Evolutionary conservation across 2,888 invertebrate species (phyloP).

Genomic region (Ptilodon capucinus): DNA sequence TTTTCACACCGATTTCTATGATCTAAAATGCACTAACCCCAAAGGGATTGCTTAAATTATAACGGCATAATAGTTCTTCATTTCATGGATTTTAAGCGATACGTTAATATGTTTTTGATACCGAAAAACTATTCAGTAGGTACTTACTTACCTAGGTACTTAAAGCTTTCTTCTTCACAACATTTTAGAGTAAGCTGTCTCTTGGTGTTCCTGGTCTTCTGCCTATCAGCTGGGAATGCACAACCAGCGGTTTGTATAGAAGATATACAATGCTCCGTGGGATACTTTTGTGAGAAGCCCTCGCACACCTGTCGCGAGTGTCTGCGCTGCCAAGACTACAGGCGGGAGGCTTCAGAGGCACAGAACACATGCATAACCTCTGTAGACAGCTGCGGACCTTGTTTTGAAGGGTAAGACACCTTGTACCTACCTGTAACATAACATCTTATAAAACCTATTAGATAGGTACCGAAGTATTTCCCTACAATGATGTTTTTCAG

Average conservation of each 20-base stretch:
- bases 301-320: constrained; percentile 47
- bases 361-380: constrained; percentile 11
- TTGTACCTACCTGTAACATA: too few species aligned
- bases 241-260: constrained; percentile 39
- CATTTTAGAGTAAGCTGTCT: neutral
- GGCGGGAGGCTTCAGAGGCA: constrained; percentile 30
- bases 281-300: constrained; percentile 48
- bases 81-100: too few species aligned
- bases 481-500: too few species aligned
- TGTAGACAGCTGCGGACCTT: constrained; percentile 18
- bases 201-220: neutral
- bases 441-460: too few species aligned
- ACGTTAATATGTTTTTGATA: too few species aligned
- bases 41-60: too few species aligned
- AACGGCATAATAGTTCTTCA: too few species aligned
- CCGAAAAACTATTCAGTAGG: too few species aligned
- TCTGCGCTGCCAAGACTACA: constrained; percentile 50
- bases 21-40: too few species aligned
- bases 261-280: constrained; percentile 44
- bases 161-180: neutral
- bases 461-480: too few species aligned
- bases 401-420: constrained; percentile 20
- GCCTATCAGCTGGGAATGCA: neutral
- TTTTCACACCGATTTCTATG: too few species aligned
- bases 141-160: too few species aligned